Evolutionary conservation across 2,888 invertebrate genomes (phyloP).

Genomic region (Apantesis nais): DNA sequence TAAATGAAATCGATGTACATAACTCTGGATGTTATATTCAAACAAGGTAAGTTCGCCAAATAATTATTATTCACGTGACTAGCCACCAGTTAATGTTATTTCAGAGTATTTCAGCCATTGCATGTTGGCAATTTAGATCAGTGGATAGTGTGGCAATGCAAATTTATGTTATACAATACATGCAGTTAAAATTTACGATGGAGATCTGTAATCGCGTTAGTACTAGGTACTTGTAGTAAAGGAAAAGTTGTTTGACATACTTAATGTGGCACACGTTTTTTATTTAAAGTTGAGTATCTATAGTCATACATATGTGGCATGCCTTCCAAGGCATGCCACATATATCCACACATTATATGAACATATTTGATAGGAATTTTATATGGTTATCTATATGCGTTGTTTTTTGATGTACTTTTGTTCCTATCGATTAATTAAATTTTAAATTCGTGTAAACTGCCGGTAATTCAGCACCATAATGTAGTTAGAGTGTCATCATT

Average conservation of each 20-base stretch:
- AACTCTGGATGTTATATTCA: not conserved
- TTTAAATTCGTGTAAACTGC: no score
- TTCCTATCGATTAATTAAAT: no score
- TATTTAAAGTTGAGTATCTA: not conserved
- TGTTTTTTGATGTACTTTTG: not conserved
- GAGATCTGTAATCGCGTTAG: slow-evolving; percentile 8
- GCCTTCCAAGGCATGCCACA: not conserved
- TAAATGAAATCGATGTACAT: not conserved
- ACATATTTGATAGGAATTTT: not conserved
- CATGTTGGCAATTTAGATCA: slow-evolving; percentile 15
- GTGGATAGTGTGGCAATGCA: slow-evolving; percentile 10
- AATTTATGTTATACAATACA: slow-evolving; percentile 9
- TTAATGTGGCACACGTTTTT: not conserved
- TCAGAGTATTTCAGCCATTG: slow-evolving; percentile 10
- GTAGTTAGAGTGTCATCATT: no score
- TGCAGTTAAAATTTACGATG: slow-evolving; percentile 2
- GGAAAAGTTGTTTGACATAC: not conserved
- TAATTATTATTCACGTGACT: not conserved
- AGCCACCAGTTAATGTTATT: not conserved
- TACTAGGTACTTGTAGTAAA: not conserved
- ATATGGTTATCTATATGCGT: not conserved
- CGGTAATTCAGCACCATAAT: no score
- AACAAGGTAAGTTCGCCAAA: not conserved
- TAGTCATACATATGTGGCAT: no score
- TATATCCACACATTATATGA: not conserved